Conservation (phyloP, 1,140 invertebrate genomes). For the Gonatopus flavifemur region DNA sequence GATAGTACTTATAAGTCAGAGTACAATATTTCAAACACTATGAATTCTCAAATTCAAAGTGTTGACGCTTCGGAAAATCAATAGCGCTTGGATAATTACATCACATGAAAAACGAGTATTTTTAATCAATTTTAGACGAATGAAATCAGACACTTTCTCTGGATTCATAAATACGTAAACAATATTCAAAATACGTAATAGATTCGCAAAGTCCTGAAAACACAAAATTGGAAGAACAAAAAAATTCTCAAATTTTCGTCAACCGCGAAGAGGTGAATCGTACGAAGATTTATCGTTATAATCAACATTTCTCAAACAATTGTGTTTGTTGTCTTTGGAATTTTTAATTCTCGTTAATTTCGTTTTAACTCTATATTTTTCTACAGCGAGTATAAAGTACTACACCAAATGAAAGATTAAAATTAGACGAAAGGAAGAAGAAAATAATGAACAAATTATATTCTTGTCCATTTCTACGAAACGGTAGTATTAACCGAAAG, state of each 20-base stretch:
- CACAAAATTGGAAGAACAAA: constrained; percentile 12
- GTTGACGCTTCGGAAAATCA: not conserved
- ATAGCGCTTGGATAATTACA: not conserved
- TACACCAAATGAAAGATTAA: constrained; percentile 9
- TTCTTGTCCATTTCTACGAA: constrained; percentile 11
- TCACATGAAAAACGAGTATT: constrained; percentile 1
- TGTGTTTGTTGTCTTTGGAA: constrained; percentile 11
- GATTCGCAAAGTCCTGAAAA: too few relatives aligned
- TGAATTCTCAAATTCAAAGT: not conserved
- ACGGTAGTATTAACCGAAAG: constrained; percentile 20
- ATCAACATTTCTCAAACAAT: constrained; percentile 9
- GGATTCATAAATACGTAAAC: not conserved
- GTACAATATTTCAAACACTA: not conserved
- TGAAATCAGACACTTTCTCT: not conserved
- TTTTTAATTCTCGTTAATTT: constrained; percentile 23
- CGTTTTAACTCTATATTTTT: constrained; percentile 27
- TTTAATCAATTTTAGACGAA: not conserved
- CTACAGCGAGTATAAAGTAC: constrained; percentile 19
- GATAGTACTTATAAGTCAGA: constrained; percentile 22
- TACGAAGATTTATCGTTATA: not conserved
- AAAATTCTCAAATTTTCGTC: constrained; percentile 1
- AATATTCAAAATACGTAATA: not conserved
- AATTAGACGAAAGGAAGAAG: constrained; percentile 12
- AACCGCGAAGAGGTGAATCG: not conserved
- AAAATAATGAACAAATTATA: too few relatives aligned